Evolutionary conservation across 2,888 invertebrate genomes (phyloP), one percentile per base, ranked within the genome.

Genomic region (Phyllotreta striolata): DNA sequence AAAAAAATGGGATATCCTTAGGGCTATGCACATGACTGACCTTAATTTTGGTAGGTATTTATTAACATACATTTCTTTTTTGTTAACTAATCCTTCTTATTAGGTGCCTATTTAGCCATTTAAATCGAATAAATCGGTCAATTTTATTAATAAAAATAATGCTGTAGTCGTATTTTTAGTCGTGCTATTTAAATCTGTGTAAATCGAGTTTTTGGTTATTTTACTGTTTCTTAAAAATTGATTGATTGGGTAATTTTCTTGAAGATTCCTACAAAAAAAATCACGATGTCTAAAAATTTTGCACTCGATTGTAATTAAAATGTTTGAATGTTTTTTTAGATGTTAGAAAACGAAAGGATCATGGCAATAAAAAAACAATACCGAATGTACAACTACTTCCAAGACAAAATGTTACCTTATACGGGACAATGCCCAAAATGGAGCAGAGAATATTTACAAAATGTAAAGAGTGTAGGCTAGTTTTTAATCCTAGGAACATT

Each of bases 401-500:
- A 46, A 73, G 80, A 61, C 72, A 77, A 67, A 78, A 79, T 71
- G 75, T 78, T 64, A 72, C 72, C 37, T 64, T 80, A 39, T 80
- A 79, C 71, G 80, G 81, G 34, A 73, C 71, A 6, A 78, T 77
- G 63, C 80, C 81, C 5, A 79, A 79, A 72, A 74, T 79, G 74
- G 80, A 80, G 64, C 73, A 74, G 62, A 70, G 76, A 55, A 70
- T 78, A n/a, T 77, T 78, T 64, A 73, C 73, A 52, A 76, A 75
- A 63, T 80, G 80, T 68, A 78, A 74, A 60, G 75, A 76, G 56
- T 80, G 80, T 67, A 74, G 75, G 54, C 62, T 70, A 61, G 61
- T 70, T 44, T 68, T 68, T 66, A 70, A 68, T 39, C 70, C 67
- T 47, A 52, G 66, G 47, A 63, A 68, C 55, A 63, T 70, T 66